Conservation (phyloP, 2,888 invertebrate species). For the Caenorhabditis sp. region DNA sequence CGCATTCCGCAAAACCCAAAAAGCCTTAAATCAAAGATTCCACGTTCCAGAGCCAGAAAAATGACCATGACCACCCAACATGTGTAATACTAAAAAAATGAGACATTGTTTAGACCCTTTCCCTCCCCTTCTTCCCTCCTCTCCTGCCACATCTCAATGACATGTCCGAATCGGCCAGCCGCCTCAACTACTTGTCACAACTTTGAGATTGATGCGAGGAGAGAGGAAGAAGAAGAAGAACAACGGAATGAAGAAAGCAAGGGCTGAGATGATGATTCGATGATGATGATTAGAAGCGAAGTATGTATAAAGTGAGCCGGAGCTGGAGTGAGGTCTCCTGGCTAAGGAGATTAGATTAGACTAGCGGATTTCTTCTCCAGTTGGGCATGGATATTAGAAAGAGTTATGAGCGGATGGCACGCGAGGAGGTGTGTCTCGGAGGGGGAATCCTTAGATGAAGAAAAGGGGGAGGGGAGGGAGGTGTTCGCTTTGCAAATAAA, state of each 20-base stretch:
- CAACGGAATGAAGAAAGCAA: too few relatives aligned
- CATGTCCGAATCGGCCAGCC: too few relatives aligned
- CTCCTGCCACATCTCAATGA: too few relatives aligned
- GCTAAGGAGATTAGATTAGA: constrained; percentile 31
- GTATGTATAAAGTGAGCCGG: constrained; percentile 29
- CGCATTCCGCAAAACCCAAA: too few relatives aligned
- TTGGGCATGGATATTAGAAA: too few relatives aligned
- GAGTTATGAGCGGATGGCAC: constrained; percentile 53
- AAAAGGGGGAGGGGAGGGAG: not conserved
- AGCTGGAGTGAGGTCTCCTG: constrained; percentile 5
- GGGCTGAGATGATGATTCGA: constrained; percentile 22
- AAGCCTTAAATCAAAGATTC: too few relatives aligned
- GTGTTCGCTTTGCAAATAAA: constrained; percentile 26
- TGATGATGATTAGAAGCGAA: constrained; percentile 44
- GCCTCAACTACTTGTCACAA: constrained; percentile 49
- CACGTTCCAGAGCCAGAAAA: too few relatives aligned
- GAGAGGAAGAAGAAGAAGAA: too few relatives aligned
- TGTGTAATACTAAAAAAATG: constrained; percentile 1
- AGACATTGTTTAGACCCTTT: not conserved
- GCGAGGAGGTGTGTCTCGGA: constrained; percentile 7
- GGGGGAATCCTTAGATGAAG: not conserved
- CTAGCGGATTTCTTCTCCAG: constrained; percentile 33
- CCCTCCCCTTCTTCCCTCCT: too few relatives aligned
- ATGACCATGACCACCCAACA: not conserved
- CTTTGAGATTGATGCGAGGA: constrained; percentile 56